A percentile compares a stretch with the other conserved stretches of the same genome.
Evolutionary conservation across 2,888 invertebrate genomes (phyloP).

Genomic region (Sarcophaga caerulescens): DNA sequence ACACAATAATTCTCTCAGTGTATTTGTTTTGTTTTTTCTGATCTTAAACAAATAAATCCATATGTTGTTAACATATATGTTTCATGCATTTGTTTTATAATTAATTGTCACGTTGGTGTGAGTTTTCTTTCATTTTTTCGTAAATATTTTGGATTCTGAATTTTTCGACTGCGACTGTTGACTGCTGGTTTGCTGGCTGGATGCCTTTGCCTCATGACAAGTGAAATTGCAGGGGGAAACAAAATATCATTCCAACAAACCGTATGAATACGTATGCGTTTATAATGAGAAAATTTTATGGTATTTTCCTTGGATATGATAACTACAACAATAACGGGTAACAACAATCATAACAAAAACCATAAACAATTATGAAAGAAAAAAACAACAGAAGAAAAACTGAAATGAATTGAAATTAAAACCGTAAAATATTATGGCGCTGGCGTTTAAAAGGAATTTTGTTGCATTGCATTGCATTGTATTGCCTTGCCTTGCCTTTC

Average conservation of each 20-base stretch:
- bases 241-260: too few species aligned
- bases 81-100: conserved; percentile 43
- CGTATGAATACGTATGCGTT: not conserved
- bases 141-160: not conserved
- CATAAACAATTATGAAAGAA: conserved; percentile 31
- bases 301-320: conserved; percentile 45
- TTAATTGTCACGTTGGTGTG: conserved; percentile 59
- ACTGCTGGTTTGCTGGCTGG: not conserved
- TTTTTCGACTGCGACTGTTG: not conserved
- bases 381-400: too few species aligned
- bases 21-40: too few species aligned
- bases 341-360: conserved; percentile 10
- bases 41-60: not conserved
- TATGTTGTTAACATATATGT: conserved; percentile 15
- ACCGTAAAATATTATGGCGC: conserved; percentile 61
- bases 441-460: conserved; percentile 55
- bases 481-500: not conserved
- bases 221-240: too few species aligned
- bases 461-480: not conserved
- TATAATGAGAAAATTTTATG: conserved; percentile 61
- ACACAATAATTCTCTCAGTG: too few species aligned
- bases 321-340: not conserved
- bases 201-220: too few species aligned
- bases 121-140: conserved; percentile 19
- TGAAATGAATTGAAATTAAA: conserved; percentile 7